Percentiles rank a stretch among this genome's conserved stretches.
phyloP scores from a whole-genome alignment of 2,888 invertebrate genomes.

The Aphodius sticticus region DNA sequence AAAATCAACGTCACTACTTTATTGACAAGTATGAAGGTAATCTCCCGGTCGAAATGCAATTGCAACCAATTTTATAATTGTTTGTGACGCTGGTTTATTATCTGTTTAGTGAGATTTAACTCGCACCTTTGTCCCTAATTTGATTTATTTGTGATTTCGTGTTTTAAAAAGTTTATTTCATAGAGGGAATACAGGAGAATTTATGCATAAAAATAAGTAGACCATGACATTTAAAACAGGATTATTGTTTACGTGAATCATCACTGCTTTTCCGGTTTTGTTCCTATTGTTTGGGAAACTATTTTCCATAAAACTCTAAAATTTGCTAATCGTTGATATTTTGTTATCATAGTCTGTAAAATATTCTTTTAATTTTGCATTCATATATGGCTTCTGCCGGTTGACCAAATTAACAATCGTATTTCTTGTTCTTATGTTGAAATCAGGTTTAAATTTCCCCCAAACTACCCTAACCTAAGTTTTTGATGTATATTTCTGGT shows the following conservation, averaged over 20 bases:
- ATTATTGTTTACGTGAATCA: not conserved
- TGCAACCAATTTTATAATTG: not conserved
- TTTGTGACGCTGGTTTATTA: not conserved
- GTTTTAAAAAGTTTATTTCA: not conserved
- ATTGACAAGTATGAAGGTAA: not conserved
- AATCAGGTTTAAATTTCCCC: no score
- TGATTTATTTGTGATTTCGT: not conserved
- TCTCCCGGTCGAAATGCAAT: not conserved
- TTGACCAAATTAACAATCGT: no score
- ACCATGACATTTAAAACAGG: not conserved
- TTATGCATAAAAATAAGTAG: not conserved
- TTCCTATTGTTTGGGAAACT: not conserved
- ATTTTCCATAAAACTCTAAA: no score
- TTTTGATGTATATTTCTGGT: no score
- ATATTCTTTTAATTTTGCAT: no score
- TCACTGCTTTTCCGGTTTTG: not conserved
- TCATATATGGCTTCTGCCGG: no score
- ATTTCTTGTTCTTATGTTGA: no score
- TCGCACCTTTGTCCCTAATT: not conserved
- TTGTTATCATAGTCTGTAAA: no score
- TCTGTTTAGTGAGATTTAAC: not conserved
- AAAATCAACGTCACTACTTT: slow-evolving; percentile 36
- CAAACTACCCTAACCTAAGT: no score
- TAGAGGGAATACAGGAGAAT: not conserved
- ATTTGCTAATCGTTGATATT: no score